A percentile compares a stretch with the other conserved stretches of the same genome.
phyloP scores from a whole-genome alignment of 2,113 vertebrate species.

The Hemiprocne comata region DNA sequence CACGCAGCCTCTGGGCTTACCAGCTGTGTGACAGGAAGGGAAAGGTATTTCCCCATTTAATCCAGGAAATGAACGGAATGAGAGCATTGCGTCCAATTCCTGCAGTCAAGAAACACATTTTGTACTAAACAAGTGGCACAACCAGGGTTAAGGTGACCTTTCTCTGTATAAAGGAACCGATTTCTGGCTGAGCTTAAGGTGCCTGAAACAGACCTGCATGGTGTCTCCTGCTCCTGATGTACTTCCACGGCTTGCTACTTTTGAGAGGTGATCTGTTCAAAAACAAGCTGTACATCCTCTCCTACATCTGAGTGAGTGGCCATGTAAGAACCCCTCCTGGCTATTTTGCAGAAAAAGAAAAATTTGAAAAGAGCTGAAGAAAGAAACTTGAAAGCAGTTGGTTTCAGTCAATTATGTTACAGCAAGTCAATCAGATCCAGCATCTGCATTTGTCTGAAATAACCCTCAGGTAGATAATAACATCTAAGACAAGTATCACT shows the following conservation, averaged over 20 bases:
- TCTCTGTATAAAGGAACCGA: background rate
- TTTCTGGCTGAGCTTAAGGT: background rate
- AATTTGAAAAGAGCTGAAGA: background rate
- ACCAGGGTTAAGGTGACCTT: constrained; percentile 29
- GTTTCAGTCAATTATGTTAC: background rate
- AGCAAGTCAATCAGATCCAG: background rate
- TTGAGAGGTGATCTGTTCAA: background rate
- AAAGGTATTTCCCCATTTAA: background rate
- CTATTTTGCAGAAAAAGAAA: background rate
- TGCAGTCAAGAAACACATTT: background rate
- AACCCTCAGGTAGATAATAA: background rate
- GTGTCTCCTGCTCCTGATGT: background rate
- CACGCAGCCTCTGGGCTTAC: background rate
- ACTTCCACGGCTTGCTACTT: background rate
- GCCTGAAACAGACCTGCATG: background rate
- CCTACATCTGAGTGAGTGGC: background rate
- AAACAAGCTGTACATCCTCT: background rate
- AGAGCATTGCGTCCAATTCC: background rate
- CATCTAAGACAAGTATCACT: background rate
- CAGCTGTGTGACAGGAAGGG: background rate
- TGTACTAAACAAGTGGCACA: background rate
- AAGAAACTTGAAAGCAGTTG: background rate
- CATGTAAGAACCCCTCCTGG: background rate
- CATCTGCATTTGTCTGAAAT: background rate
- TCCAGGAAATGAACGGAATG: background rate